A percentile compares a stretch with the other conserved stretches of the same genome.
These are phyloP conservation scores for Gymnosoma rotundatum DNA, from an alignment of 2,888 invertebrate species.

Conservation along the genomic window DNA sequence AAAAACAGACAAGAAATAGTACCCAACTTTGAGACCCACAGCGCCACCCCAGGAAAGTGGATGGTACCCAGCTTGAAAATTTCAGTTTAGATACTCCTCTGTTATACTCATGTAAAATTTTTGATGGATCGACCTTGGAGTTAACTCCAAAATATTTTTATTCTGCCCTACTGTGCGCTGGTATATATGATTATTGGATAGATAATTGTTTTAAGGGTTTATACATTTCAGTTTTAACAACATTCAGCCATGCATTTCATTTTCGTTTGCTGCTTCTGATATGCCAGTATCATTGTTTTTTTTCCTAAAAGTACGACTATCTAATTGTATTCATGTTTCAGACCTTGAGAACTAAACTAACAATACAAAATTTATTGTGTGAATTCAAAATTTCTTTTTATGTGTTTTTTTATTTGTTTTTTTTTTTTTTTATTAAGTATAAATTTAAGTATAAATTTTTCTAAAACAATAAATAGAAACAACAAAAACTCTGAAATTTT, in stretches of 20 bases:
- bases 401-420: constrained; percentile 9
- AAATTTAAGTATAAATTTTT: constrained; percentile 32
- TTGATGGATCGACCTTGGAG: no score
- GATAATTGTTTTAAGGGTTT: no score
- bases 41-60: no score
- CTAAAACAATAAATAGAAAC: constrained; percentile 32
- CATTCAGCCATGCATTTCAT: constrained; percentile 36
- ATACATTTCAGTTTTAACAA: not conserved
- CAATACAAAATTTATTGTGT: constrained; percentile 66
- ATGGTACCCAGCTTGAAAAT: no score
- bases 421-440: no score
- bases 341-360: constrained; percentile 59
- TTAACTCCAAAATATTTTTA: no score
- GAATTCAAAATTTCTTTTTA: constrained; percentile 50
- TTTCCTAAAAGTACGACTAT: not conserved
- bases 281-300: constrained; percentile 4
- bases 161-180: no score
- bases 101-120: no score
- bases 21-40: no score
- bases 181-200: no score
- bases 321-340: constrained; percentile 43
- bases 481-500: constrained; percentile 53
- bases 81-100: no score
- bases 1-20: no score
- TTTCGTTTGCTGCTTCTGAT: constrained; percentile 29